These are phyloP conservation scores for Scelioninae gen. 1 DNA, from an alignment of 2,888 invertebrate species.

Conservation along the genomic window DNA sequence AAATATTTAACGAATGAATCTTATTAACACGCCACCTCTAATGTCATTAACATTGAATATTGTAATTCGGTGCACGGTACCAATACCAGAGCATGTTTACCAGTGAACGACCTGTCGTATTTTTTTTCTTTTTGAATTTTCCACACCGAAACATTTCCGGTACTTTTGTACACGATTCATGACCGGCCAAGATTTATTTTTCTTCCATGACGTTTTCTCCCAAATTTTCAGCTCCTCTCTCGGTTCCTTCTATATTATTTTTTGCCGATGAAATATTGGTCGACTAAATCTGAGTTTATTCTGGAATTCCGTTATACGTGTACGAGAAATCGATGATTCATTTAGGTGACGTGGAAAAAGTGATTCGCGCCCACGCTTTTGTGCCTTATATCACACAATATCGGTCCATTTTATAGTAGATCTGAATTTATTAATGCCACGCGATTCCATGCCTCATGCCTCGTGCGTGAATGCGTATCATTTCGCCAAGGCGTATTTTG, in stretches of 20 bases:
- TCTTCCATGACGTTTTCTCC: not conserved
- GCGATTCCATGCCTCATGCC: not conserved
- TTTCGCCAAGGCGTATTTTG: slow-evolving; percentile 6
- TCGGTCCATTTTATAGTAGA: slow-evolving; percentile 18
- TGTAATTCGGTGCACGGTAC: slow-evolving; percentile 24
- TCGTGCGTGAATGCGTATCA: slow-evolving; percentile 1
- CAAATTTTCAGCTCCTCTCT: not conserved
- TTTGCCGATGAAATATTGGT: not conserved
- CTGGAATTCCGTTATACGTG: slow-evolving; percentile 4
- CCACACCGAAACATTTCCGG: slow-evolving; percentile 18
- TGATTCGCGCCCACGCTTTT: slow-evolving; percentile 42
- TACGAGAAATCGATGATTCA: slow-evolving; percentile 51
- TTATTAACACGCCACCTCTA: slow-evolving; percentile 13
- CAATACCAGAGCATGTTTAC: slow-evolving; percentile 41
- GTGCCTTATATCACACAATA: slow-evolving; percentile 14
- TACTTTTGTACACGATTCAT: slow-evolving; percentile 2
- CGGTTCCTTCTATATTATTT: not conserved
- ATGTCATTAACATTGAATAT: slow-evolving; percentile 18
- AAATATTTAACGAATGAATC: slow-evolving; percentile 29
- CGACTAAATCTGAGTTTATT: slow-evolving; percentile 9
- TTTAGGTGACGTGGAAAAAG: slow-evolving; percentile 7
- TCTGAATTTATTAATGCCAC: slow-evolving; percentile 33
- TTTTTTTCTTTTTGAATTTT: slow-evolving; percentile 12
- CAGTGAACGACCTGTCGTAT: slow-evolving; percentile 43
- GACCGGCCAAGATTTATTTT: slow-evolving; percentile 6